Base-by-base conservation (phyloP, 2,888 invertebrate species). In the Ophonus ardosiacus region DNA sequence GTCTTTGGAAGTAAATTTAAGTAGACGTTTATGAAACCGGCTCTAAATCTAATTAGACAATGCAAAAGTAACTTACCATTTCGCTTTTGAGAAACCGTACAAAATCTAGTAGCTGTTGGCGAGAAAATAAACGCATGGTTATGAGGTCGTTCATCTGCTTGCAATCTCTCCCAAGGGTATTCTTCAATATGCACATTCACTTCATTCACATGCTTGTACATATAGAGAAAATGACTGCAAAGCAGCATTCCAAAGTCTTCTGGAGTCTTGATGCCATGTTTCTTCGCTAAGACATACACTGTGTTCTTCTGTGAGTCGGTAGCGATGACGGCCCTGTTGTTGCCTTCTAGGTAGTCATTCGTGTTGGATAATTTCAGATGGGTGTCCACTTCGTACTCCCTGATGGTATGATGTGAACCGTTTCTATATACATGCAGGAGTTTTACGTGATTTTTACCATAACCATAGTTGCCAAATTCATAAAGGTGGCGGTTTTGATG, bases 231-330 rank as follows among this genome's bases (percentile, higher is more conserved):
- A 90, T 96, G 96, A 85, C 94, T 93, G 88, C 95, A 94, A 17
- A 96, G 92, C n/a, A 95, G 91, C 18, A 96, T 92, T 0, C 94
- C 96, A 89, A 96, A 97, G 88, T 95, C 94, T 90, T 97, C 97
- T 0, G 96, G 96, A 31, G 95, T 94, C 87, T 94, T 94, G 40
- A 96, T 94, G 76, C 96, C 96, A 89, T 95, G 92, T 88, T 96
- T 95, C 89, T 96, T 96, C 7, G 96, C 96, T 87, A 96, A 90
- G 57, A 96, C 90, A 89, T 96, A 96, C 56, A 96, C 95, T 0
- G 96, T 96, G 89, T 97, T 97, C 91, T 96, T 96, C 90, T 96
- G 96, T 0, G 96, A 95, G 89, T 96, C 96, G 0, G 96, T 96
- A 10, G 96, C 96, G 17, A 97, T 95, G 86, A 97, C 95, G 89